Conservation (phyloP, 2,113 vertebrate species). For the Seriola dumerili region DNA sequence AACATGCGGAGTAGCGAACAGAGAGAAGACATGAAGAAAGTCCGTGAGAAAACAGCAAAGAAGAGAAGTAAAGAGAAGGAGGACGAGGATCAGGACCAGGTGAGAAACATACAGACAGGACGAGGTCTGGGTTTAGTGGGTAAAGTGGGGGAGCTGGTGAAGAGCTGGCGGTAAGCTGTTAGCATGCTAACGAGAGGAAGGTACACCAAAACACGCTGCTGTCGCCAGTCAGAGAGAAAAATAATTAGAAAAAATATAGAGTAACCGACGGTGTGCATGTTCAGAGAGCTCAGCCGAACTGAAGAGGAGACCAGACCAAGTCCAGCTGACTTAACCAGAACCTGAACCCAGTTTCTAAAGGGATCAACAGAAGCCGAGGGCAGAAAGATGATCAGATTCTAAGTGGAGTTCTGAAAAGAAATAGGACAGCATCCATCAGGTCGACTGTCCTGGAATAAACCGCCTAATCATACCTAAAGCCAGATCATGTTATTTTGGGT, state of each 20-base stretch:
- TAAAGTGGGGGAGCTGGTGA: background rate
- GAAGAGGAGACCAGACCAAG: background rate
- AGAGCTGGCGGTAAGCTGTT: constrained; percentile 17
- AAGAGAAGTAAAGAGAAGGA: constrained; percentile 67
- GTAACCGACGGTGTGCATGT: too few relatives aligned
- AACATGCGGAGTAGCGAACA: constrained; percentile 1
- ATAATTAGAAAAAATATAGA: background rate
- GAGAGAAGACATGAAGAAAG: constrained; percentile 58
- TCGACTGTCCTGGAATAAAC: background rate
- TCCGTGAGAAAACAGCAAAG: constrained; percentile 41
- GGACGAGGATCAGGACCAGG: constrained; percentile 39
- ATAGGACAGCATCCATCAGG: rapidly evolving
- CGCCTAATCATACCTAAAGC: background rate
- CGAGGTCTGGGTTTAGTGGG: background rate
- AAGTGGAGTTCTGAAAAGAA: background rate
- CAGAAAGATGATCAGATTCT: background rate
- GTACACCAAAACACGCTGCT: background rate
- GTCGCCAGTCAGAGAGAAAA: background rate
- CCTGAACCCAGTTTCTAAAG: too few relatives aligned
- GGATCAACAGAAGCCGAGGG: rapidly evolving
- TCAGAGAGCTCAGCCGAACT: background rate
- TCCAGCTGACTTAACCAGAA: background rate
- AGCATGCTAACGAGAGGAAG: constrained; percentile 42
- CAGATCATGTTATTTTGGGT: background rate
- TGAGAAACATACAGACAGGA: constrained; percentile 9